Percentiles rank a stretch among this genome's conserved stretches.
Conservation (phyloP, 2,888 invertebrate species). For the Malthinus seriepunctatus region DNA sequence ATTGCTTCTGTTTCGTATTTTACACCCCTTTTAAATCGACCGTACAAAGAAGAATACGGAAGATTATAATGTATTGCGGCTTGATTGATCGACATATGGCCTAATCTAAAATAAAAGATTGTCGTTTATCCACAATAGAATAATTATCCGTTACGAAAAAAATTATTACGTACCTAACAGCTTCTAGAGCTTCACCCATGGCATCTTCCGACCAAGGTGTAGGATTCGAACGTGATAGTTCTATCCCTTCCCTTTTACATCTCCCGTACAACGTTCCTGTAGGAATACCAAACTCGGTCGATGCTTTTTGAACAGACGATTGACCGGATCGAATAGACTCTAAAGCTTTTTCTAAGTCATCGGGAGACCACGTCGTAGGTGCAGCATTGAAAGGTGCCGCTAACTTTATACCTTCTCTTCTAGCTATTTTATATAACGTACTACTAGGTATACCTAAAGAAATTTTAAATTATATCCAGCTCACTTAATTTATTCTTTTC, state of each 20-base stretch:
- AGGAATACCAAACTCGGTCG: conserved; percentile 85
- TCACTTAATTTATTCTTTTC: neutral
- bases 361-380: conserved; percentile 85
- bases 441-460: conserved; percentile 82
- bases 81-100: conserved; percentile 93
- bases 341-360: conserved; percentile 80
- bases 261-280: conserved; percentile 87
- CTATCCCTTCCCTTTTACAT: conserved; percentile 88
- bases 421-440: conserved; percentile 88
- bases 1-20: conserved; percentile 70
- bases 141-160: neutral
- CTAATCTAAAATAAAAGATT: conserved; percentile 64
- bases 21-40: conserved; percentile 80
- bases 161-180: conserved; percentile 69
- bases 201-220: conserved; percentile 94
- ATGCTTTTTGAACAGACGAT: conserved; percentile 83
- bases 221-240: conserved; percentile 85
- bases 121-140: neutral
- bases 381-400: conserved; percentile 91
- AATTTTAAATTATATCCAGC: neutral
- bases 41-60: conserved; percentile 88
- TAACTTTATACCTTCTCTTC: conserved; percentile 85
- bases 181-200: conserved; percentile 88
- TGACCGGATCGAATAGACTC: conserved; percentile 81
- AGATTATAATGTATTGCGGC: conserved; percentile 90